phyloP scores from a whole-genome alignment of 2,888 invertebrate genomes.

The Crematogaster levior region DNA sequence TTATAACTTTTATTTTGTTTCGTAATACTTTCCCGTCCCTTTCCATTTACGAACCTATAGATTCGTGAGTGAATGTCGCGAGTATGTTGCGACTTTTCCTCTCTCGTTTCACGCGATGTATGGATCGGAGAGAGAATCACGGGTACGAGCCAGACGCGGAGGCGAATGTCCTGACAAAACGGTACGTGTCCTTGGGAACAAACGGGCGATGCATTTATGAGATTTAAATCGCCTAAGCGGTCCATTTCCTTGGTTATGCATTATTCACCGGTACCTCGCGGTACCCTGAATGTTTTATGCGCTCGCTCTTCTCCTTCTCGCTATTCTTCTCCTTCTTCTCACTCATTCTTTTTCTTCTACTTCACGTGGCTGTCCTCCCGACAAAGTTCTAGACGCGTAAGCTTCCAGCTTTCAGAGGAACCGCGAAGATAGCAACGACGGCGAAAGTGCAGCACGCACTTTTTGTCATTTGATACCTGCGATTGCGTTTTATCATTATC shows the following conservation, averaged over 20 bases:
- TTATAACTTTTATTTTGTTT: background rate
- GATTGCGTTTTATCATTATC: slow-evolving; percentile 64
- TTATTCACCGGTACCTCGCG: slow-evolving; percentile 82
- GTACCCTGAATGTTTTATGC: slow-evolving; percentile 81
- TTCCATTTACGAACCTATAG: background rate
- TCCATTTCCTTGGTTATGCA: slow-evolving; percentile 84
- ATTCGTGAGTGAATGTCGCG: slow-evolving; percentile 2
- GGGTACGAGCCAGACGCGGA: slow-evolving; percentile 20
- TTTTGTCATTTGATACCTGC: slow-evolving; percentile 40
- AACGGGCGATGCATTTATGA: slow-evolving; percentile 83
- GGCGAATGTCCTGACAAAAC: slow-evolving; percentile 74
- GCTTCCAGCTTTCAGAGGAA: slow-evolving; percentile 54
- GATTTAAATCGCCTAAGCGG: slow-evolving; percentile 85
- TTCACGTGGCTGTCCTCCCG: slow-evolving; percentile 30
- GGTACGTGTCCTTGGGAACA: slow-evolving; percentile 76
- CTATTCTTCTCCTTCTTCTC: slow-evolving; percentile 58
- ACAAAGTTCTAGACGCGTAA: slow-evolving; percentile 59
- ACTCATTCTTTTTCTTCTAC: slow-evolving; percentile 51
- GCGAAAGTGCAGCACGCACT: slow-evolving; percentile 53
- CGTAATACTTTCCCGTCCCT: too few species aligned
- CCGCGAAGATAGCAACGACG: slow-evolving; percentile 48
- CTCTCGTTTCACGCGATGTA: slow-evolving; percentile 40
- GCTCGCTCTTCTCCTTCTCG: slow-evolving; percentile 63
- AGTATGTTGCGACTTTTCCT: slow-evolving; percentile 4
- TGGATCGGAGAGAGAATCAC: slow-evolving; percentile 53